A percentile compares a stretch with the other conserved stretches of the same genome.
These are phyloP conservation scores for Etheostoma nigrum DNA, from an alignment of 2,797 vertebrate genomes.

Conservation along the genomic window DNA sequence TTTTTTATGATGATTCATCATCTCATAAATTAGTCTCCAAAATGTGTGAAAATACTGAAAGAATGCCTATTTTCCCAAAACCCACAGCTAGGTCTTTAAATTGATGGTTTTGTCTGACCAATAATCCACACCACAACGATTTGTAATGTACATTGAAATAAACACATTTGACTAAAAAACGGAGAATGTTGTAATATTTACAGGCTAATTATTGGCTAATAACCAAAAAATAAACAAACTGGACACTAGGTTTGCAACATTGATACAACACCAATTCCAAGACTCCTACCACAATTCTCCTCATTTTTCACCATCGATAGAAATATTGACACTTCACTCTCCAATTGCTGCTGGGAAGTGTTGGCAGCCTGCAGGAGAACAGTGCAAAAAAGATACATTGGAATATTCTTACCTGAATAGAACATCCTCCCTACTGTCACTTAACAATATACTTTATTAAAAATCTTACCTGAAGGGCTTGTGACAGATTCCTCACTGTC, in stretches of 20 bases:
- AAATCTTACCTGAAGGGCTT: conserved; percentile 86
- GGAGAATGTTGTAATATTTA: too few species aligned
- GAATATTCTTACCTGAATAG: not conserved
- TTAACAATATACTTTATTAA: not conserved
- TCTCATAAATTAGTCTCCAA: not conserved
- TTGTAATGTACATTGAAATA: not conserved
- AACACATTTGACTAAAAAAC: too few species aligned
- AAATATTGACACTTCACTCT: conserved; percentile 89
- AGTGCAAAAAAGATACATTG: conserved; percentile 12
- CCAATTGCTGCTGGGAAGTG: conserved; percentile 86
- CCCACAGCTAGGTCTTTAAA: not conserved
- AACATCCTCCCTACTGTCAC: not conserved
- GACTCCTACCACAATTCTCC: conserved; percentile 85
- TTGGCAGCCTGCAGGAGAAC: conserved; percentile 83
- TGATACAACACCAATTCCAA: not conserved
- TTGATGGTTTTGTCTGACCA: not conserved
- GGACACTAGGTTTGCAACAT: not conserved
- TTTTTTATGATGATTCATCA: not conserved
- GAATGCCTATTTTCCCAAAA: not conserved
- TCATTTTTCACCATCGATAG: conserved; percentile 88
- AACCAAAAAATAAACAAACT: too few species aligned
- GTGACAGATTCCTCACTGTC: conserved; percentile 80
- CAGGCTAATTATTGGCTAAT: too few species aligned
- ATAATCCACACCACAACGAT: not conserved
- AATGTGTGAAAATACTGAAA: not conserved